A percentile compares a stretch with the other conserved stretches of the same genome.
These are phyloP conservation scores for Meteorus cinctellus DNA, from an alignment of 2,888 invertebrate genomes.

Conservation along the genomic window DNA sequence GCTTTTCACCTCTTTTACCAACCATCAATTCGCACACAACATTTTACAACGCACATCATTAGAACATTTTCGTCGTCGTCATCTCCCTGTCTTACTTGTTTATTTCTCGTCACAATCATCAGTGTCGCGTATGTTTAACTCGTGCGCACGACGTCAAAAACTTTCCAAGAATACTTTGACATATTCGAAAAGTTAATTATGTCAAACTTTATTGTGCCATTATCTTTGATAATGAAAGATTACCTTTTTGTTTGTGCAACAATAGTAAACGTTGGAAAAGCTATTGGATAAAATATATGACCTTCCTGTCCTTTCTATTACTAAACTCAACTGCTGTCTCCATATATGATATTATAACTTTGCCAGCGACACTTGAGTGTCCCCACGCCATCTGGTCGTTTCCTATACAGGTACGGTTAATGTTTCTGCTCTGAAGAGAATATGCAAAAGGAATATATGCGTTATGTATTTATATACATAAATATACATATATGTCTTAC, in stretches of 20 bases:
- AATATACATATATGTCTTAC: not conserved
- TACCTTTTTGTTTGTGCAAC: too few species aligned
- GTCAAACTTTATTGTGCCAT: too few species aligned
- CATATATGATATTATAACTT: constrained; percentile 15
- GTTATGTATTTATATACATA: not conserved
- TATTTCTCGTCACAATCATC: constrained; percentile 32
- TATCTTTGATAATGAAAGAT: too few species aligned
- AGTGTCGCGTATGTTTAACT: too few species aligned
- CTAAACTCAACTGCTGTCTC: not conserved
- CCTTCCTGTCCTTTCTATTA: not conserved
- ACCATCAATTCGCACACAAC: constrained; percentile 37
- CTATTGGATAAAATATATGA: constrained; percentile 19
- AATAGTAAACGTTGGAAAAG: not conserved
- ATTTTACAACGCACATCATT: constrained; percentile 62
- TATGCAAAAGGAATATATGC: not conserved
- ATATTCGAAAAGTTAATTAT: too few species aligned
- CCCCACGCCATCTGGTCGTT: constrained; percentile 25
- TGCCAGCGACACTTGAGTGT: constrained; percentile 7
- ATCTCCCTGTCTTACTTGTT: constrained; percentile 44
- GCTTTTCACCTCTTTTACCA: constrained; percentile 44
- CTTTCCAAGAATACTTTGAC: too few species aligned
- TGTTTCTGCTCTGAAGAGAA: not conserved
- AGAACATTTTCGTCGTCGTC: constrained; percentile 62
- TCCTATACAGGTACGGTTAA: not conserved
- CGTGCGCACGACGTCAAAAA: too few species aligned